phyloP scores from a whole-genome alignment of 1,140 invertebrate genomes.

The Samia ricini region DNA sequence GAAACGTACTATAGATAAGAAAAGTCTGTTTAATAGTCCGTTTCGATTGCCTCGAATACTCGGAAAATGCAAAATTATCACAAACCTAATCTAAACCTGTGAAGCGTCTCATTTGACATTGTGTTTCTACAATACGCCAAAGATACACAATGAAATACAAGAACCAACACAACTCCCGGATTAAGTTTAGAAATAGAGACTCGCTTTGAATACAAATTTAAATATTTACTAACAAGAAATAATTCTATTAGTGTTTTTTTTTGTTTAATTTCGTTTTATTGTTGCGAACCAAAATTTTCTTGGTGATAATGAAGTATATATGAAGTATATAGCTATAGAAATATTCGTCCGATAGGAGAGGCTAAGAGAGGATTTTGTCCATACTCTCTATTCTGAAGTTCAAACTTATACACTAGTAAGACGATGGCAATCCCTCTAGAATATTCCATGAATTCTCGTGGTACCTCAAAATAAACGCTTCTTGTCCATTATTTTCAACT shows the following conservation, averaged over 20 bases:
- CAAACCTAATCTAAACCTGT: constrained; percentile 6
- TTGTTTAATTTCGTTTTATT: not conserved
- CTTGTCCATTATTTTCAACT: too few species aligned
- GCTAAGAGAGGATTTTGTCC: too few species aligned
- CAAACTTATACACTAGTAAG: too few species aligned
- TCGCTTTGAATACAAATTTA: not conserved
- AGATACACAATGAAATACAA: constrained; percentile 8
- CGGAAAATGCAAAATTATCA: not conserved
- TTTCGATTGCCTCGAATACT: not conserved
- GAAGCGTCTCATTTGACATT: constrained; percentile 3
- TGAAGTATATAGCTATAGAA: too few species aligned
- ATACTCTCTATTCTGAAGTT: too few species aligned
- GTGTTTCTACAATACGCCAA: not conserved
- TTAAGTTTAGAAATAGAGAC: constrained; percentile 5
- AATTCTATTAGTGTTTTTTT: not conserved
- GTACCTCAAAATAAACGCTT: too few species aligned
- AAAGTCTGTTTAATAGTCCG: not conserved
- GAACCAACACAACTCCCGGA: constrained; percentile 6
- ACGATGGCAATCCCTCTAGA: too few species aligned
- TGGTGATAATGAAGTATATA: too few species aligned
- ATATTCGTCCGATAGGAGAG: too few species aligned
- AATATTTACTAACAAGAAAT: not conserved
- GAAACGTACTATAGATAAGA: too few species aligned
- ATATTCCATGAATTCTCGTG: too few species aligned
- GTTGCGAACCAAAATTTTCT: too few species aligned